These are phyloP conservation scores for Bombus polaris DNA, from an alignment of 1,140 invertebrate species.

Conservation along the genomic window DNA sequence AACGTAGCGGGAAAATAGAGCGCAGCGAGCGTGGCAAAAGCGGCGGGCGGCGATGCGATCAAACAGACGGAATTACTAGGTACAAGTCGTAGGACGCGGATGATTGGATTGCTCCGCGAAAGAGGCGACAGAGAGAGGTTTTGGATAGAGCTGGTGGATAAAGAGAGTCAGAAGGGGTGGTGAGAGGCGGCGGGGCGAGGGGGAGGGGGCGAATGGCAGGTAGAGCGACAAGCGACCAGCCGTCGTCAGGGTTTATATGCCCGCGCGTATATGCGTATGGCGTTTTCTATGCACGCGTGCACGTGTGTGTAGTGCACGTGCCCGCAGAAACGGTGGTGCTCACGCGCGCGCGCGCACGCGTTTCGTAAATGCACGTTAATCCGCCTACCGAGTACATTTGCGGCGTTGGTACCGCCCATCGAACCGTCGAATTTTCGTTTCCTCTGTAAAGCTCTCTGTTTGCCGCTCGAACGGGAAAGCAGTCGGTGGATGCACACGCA, in stretches of 20 bases:
- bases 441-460: slow-evolving; percentile 58
- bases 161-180: slow-evolving; percentile 34
- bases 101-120: slow-evolving; percentile 70
- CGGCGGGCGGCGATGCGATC: slow-evolving; percentile 48
- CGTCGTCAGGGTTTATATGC: slow-evolving; percentile 49
- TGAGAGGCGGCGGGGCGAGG: not conserved
- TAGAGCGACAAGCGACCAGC: slow-evolving; percentile 49
- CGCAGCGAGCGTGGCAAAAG: not conserved
- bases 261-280: slow-evolving; percentile 1
- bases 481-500: slow-evolving; percentile 39
- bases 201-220: slow-evolving; percentile 40
- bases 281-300: not conserved
- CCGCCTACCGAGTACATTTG: slow-evolving; percentile 69
- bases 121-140: slow-evolving; percentile 49
- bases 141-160: slow-evolving; percentile 44
- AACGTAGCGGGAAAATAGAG: slow-evolving; percentile 8
- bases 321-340: not conserved
- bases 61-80: slow-evolving; percentile 69
- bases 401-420: slow-evolving; percentile 60
- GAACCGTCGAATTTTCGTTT: slow-evolving; percentile 67
- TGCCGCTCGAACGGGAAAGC: slow-evolving; percentile 60
- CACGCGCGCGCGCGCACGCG: slow-evolving; percentile 39
- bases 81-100: slow-evolving; percentile 68
- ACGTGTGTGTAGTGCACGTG: not conserved
- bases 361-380: slow-evolving; percentile 71